Evolutionary conservation across 2,797 vertebrate species (phyloP).

Genomic region (Glossophaga mutica): DNA sequence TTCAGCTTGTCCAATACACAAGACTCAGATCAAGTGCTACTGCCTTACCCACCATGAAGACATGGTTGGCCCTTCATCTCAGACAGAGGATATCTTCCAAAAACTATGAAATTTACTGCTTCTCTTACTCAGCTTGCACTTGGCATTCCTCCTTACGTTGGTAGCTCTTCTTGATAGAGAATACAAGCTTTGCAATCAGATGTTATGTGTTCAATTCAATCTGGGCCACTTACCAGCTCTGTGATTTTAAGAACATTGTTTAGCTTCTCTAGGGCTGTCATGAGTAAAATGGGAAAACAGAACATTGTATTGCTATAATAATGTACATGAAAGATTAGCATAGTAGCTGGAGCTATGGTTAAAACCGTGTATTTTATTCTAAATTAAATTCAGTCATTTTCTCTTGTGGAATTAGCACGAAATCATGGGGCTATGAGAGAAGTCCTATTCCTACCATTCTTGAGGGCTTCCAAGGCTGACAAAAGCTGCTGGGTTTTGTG

Average conservation of each 20-base stretch:
- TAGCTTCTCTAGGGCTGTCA: not conserved
- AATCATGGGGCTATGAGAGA: not conserved
- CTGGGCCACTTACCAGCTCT: not conserved
- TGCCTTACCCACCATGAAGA: not conserved
- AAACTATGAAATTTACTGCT: not conserved
- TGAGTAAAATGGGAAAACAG: not conserved
- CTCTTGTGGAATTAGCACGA: not conserved
- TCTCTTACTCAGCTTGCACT: not conserved
- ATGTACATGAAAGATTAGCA: not conserved
- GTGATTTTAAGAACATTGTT: not conserved
- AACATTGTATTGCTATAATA: not conserved
- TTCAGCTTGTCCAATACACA: not conserved
- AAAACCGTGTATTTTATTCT: not conserved
- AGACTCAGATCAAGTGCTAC: not conserved
- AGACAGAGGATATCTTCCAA: not conserved
- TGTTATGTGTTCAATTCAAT: not conserved
- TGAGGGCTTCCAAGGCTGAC: not conserved
- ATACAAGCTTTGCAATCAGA: not conserved
- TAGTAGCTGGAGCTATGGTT: not conserved
- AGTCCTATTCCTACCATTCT: not conserved
- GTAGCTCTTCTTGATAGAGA: not conserved
- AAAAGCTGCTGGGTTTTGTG: not conserved
- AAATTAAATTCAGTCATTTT: not conserved
- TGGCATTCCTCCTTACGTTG: not conserved
- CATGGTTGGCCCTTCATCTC: not conserved